These are phyloP conservation scores for Hydrotaea cyrtoneurina DNA, from an alignment of 2,888 invertebrate genomes.

Conservation along the genomic window DNA sequence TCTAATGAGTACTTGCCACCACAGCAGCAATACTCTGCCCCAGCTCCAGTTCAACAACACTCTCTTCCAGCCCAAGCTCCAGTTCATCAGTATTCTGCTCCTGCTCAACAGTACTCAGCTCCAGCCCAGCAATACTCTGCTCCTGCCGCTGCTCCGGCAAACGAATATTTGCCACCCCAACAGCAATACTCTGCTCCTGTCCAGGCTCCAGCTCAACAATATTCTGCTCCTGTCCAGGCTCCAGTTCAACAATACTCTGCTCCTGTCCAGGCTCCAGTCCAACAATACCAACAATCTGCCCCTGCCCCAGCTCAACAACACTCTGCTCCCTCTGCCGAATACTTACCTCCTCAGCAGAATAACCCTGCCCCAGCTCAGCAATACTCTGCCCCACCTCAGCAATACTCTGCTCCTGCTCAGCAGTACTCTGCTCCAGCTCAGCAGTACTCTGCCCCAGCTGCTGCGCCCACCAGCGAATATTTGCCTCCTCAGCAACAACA, in stretches of 20 bases:
- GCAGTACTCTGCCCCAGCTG: conserved; percentile 36
- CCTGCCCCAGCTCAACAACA: conserved; percentile 55
- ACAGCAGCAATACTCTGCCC: conserved; percentile 3
- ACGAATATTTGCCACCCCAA: conserved; percentile 13
- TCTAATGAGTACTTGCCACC: conserved; percentile 43
- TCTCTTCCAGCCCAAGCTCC: background rate
- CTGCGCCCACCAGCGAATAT: conserved; percentile 41
- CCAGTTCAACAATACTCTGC: conserved; percentile 38
- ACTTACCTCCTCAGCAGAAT: conserved; percentile 8
- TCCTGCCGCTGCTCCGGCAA: conserved; percentile 28
- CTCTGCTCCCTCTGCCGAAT: conserved; percentile 32
- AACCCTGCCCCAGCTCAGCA: conserved; percentile 26
- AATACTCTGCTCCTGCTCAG: conserved; percentile 41
- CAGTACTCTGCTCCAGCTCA: conserved; percentile 44
- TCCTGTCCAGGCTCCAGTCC: conserved; percentile 22
- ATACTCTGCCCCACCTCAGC: conserved; percentile 26
- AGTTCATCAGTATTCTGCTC: conserved; percentile 7
- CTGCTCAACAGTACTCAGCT: conserved; percentile 37
- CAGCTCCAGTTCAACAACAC: background rate
- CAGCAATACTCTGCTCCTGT: conserved; percentile 20
- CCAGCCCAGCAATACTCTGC: conserved; percentile 2
- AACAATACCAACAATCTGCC: conserved; percentile 29
- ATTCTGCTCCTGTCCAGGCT: conserved; percentile 38
- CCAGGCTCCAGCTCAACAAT: conserved; percentile 36
- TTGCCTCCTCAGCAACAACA: conserved; percentile 43